A percentile compares a stretch with the other conserved stretches of the same genome.
Evolutionary conservation across 2,888 invertebrate species (phyloP).

Genomic region (Drosophila mimica): DNA sequence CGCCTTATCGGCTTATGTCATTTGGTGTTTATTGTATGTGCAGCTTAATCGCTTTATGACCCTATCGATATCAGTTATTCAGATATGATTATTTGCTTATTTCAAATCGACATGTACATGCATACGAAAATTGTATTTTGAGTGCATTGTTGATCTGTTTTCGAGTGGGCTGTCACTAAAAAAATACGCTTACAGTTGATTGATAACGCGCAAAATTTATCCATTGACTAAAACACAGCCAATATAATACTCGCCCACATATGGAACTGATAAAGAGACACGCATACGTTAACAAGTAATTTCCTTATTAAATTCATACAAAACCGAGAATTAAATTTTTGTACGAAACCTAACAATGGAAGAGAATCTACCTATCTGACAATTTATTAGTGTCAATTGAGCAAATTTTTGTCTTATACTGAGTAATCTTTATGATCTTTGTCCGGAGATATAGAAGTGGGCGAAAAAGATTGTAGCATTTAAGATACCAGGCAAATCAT

Average conservation of each 20-base stretch:
- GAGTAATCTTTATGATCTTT: slow-evolving; percentile 65
- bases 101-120: slow-evolving; percentile 27
- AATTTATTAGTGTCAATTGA: slow-evolving; percentile 74
- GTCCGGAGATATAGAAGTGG: slow-evolving; percentile 41
- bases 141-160: slow-evolving; percentile 38
- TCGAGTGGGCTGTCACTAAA: slow-evolving; percentile 13
- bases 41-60: slow-evolving; percentile 60
- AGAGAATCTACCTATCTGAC: slow-evolving; percentile 40
- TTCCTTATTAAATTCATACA: slow-evolving; percentile 71
- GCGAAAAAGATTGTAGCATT: slow-evolving; percentile 1
- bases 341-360: slow-evolving; percentile 5
- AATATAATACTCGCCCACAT: slow-evolving; percentile 27
- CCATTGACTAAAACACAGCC: slow-evolving; percentile 17
- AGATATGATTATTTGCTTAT: slow-evolving; percentile 55
- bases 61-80: slow-evolving; percentile 42
- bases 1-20: slow-evolving; percentile 45
- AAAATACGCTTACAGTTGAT: slow-evolving; percentile 15
- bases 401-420: slow-evolving; percentile 62
- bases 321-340: slow-evolving; percentile 27
- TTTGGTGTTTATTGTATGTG: slow-evolving; percentile 28
- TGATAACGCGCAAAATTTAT: slow-evolving; percentile 26
- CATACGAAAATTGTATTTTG: slow-evolving; percentile 40
- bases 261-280: slow-evolving; percentile 4
- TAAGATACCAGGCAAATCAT: slow-evolving; percentile 1
- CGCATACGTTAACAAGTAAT: slow-evolving; percentile 67